Conservation (phyloP, 2,797 vertebrate species). For the Pseudochaenichthys georgianus region DNA sequence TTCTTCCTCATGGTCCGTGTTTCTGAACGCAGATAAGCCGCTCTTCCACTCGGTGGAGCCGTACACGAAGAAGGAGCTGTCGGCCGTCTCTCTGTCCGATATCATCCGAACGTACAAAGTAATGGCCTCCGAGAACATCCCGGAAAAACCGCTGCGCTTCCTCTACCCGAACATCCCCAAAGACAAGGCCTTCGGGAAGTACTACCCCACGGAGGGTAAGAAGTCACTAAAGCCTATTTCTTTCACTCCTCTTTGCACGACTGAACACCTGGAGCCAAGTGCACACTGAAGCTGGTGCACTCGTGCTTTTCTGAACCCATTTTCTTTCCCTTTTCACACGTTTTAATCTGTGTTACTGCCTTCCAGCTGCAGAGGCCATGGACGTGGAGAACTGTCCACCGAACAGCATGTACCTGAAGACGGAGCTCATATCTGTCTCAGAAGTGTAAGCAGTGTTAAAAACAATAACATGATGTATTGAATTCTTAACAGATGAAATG, state of each 20-base stretch:
- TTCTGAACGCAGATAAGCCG: constrained; percentile 79
- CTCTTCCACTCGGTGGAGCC: constrained; percentile 95
- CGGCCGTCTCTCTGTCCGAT: constrained; percentile 93
- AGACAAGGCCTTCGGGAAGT: constrained; percentile 95
- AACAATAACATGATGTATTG: background rate
- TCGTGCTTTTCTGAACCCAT: no score
- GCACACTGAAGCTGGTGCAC: no score
- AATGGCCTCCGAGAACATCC: constrained; percentile 97
- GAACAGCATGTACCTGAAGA: constrained; percentile 93
- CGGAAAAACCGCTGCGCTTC: constrained; percentile 94
- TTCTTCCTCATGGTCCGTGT: no score
- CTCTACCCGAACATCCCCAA: constrained; percentile 92
- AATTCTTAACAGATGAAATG: accelerated
- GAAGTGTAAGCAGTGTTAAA: constrained; percentile 90
- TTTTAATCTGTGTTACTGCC: background rate
- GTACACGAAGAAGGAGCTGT: constrained; percentile 95
- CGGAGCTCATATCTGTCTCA: constrained; percentile 96
- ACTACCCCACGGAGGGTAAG: constrained; percentile 92
- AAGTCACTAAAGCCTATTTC: constrained; percentile 52
- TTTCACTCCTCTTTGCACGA: no score
- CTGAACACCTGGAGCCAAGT: no score
- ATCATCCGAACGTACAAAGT: constrained; percentile 98
- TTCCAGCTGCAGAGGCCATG: constrained; percentile 91
- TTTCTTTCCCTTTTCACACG: no score
- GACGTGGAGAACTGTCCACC: constrained; percentile 87